Evolutionary conservation across 2,113 vertebrate genomes (phyloP).

Genomic region (Neolamprologus ventralis): DNA sequence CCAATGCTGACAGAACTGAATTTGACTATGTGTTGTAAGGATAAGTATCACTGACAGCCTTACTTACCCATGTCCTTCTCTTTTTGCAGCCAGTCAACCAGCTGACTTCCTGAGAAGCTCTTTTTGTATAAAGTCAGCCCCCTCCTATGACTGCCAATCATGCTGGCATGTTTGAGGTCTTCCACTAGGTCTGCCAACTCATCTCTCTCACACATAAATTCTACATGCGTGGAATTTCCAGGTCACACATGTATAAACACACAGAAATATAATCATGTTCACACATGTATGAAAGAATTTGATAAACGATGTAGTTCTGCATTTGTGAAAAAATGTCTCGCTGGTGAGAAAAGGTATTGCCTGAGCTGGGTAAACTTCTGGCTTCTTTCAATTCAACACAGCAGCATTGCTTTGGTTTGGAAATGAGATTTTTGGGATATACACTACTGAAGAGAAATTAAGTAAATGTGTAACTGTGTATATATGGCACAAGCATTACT

Average conservation of each 20-base stretch:
- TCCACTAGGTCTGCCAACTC: slow-evolving; percentile 57
- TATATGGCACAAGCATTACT: neutral
- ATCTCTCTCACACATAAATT: slow-evolving; percentile 66
- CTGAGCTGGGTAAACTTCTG: neutral
- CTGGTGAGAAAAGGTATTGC: neutral
- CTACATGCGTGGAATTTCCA: slow-evolving; percentile 21
- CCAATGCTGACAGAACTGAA: neutral
- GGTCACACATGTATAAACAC: slow-evolving; percentile 3
- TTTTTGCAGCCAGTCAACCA: slow-evolving; percentile 63
- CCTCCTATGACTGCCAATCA: slow-evolving; percentile 60
- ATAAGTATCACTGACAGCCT: neutral
- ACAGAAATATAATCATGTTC: neutral
- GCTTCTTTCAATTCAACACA: neutral
- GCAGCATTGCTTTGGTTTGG: neutral
- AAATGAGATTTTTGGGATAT: neutral
- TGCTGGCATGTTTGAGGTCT: slow-evolving; percentile 54
- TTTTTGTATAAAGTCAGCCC: slow-evolving; percentile 60
- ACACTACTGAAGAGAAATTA: neutral
- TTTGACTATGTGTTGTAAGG: neutral
- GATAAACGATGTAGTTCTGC: neutral
- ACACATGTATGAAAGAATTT: neutral
- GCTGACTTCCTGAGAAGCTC: slow-evolving; percentile 60
- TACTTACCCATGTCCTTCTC: slow-evolving; percentile 63
- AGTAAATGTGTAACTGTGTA: neutral
- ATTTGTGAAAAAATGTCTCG: neutral